phyloP scores from a whole-genome alignment of 2,113 vertebrate species.

The Chaetura pelagica region DNA sequence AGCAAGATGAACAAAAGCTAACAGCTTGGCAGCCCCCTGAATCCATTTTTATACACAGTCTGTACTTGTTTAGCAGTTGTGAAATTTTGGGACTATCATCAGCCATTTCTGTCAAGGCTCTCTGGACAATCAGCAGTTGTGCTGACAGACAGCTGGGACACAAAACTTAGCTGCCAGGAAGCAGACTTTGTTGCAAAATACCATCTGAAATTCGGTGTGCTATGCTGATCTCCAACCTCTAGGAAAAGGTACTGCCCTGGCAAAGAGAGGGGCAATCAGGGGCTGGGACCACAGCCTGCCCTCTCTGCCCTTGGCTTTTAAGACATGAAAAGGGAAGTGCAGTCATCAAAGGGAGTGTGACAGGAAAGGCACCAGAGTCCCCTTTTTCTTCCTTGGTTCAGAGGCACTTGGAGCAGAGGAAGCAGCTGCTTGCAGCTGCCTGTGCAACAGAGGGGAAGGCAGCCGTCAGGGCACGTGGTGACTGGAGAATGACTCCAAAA shows the following conservation, averaged over 20 bases:
- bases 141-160: not conserved
- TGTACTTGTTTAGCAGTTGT: not conserved
- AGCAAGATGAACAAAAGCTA: constrained; percentile 51
- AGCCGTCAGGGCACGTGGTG: not conserved
- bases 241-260: not conserved
- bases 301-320: not conserved
- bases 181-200: not conserved
- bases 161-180: not conserved
- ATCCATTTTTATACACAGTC: not conserved
- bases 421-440: not conserved
- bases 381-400: rapidly evolving
- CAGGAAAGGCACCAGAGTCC: not conserved
- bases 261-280: rapidly evolving
- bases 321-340: not conserved
- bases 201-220: not conserved
- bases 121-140: not conserved
- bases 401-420: not conserved
- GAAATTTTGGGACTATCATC: not conserved
- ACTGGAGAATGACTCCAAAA: not conserved
- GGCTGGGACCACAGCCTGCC: not conserved
- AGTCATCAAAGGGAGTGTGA: rapidly evolving
- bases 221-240: not conserved
- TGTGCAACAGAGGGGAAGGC: not conserved
- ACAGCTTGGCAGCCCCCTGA: not conserved
- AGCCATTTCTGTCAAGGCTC: not conserved